These are phyloP conservation scores for Ceratina calcarata DNA, from an alignment of 1,140 invertebrate species.

Conservation along the genomic window DNA sequence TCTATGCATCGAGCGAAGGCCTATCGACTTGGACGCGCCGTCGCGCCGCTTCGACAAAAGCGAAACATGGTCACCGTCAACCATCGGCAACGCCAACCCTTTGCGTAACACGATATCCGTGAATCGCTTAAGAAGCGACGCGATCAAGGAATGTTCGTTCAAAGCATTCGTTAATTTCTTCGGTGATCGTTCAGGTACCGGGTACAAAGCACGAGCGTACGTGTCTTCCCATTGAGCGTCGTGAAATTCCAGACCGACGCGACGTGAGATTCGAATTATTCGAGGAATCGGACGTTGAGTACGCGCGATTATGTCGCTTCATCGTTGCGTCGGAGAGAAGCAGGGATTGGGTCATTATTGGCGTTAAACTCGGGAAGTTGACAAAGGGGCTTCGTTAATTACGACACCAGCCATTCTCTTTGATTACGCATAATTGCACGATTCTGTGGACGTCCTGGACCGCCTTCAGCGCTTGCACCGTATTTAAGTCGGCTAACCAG, in stretches of 20 bases:
- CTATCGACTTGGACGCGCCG: conserved; percentile 2
- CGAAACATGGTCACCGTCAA: neutral
- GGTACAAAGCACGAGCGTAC: too few species aligned
- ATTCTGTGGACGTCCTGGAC: neutral
- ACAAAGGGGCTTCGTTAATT: conserved; percentile 19
- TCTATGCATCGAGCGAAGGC: neutral
- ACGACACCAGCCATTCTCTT: conserved; percentile 7
- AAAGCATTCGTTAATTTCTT: neutral
- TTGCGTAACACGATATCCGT: neutral
- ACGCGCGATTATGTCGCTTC: neutral
- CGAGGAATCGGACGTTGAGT: conserved; percentile 2
- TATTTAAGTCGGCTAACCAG: conserved; percentile 5
- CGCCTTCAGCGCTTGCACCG: neutral
- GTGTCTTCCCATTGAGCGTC: too few species aligned
- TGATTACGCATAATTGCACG: conserved; percentile 16
- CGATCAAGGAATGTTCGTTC: neutral
- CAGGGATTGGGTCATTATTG: neutral
- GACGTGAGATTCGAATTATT: neutral
- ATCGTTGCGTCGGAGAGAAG: too few species aligned
- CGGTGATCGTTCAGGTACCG: too few species aligned
- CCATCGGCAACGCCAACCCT: too few species aligned
- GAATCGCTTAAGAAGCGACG: neutral
- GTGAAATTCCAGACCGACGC: neutral
- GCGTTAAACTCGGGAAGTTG: neutral
- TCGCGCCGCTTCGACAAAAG: neutral